Base-by-base conservation (phyloP, 2,113 vertebrate genomes). In the Plecturocebus donacophilus region DNA sequence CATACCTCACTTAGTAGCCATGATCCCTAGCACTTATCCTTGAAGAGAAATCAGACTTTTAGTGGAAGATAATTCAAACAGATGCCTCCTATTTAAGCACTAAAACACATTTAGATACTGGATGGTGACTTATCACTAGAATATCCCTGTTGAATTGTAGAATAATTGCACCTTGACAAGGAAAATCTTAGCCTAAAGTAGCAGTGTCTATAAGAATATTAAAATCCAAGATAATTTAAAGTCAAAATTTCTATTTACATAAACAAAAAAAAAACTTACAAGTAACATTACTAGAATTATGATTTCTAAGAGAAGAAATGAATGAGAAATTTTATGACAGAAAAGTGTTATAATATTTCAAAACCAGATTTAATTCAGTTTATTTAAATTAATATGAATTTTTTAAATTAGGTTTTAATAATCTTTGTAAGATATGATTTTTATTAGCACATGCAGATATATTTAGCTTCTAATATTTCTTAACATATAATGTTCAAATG, bases 381-480 rank as follows among this genome's bases (percentile, higher is more conserved):
- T 56, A 82, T 38, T 77, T 94, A 83, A 95, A 92, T 42, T 3
- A 42, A 77, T 42, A 84, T 64, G 13, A 96, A 73, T 58, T 64
- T 87, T 47, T 68, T 45, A 13, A 64, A 73, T 93, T 80, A 87
- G 47, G 30, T 87, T 54, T 49, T 90, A 87, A 70, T 73, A 84
- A 76, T 2, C 5, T 68, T 58, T 54, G 40, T 21, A 87, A 85
- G 80, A 56, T 47, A 30, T 64, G 3, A 80, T 58, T 81, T 87
- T 84, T 85, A 85, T 89, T 64, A 89, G 12, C 45, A 56, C 9
- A 45, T 70, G 25, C 2, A 92, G 47, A n/a, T 76, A 70, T 19
- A 84, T 84, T 68, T 89, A 56, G 91, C 71, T 91, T 96, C 82
- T 88, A 35, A 17, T 93, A 83, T 84, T 58, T 83, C 12, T 76